phyloP scores from a whole-genome alignment of 2,888 invertebrate genomes.

The Ophioninae sp. region DNA sequence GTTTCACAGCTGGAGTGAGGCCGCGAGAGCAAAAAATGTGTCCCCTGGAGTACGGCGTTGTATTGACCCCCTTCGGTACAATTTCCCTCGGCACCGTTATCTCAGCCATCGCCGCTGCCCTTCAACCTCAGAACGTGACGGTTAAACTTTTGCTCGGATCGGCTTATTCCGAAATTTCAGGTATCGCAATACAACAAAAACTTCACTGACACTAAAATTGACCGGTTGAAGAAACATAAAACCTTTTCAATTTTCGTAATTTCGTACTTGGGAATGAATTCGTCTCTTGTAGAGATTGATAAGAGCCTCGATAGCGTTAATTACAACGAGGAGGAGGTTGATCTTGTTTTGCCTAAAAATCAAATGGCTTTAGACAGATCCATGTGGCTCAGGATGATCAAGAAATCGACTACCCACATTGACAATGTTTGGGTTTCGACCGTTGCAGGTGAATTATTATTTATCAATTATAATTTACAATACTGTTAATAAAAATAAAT shows the following conservation, averaged over 20 bases:
- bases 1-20: conserved; percentile 18
- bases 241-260: neutral
- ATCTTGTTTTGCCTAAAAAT: conserved; percentile 68
- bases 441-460: conserved; percentile 81
- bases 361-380: conserved; percentile 67
- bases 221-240: no score
- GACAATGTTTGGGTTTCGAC: conserved; percentile 86
- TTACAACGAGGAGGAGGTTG: conserved; percentile 68
- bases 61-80: conserved; percentile 85
- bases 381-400: conserved; percentile 70
- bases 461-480: neutral
- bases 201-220: no score
- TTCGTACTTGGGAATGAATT: neutral
- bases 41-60: conserved; percentile 86
- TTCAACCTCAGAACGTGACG: conserved; percentile 84
- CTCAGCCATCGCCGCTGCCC: conserved; percentile 84
- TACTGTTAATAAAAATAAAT: neutral
- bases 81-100: conserved; percentile 84
- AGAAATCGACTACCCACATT: conserved; percentile 75
- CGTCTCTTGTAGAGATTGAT: conserved; percentile 17
- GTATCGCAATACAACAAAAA: neutral
- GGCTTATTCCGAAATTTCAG: conserved; percentile 24
- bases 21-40: conserved; percentile 82
- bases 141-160: conserved; percentile 63
- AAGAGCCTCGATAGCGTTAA: conserved; percentile 26